phyloP scores from a whole-genome alignment of 2,113 vertebrate species.

The Cinclus cinclus region DNA sequence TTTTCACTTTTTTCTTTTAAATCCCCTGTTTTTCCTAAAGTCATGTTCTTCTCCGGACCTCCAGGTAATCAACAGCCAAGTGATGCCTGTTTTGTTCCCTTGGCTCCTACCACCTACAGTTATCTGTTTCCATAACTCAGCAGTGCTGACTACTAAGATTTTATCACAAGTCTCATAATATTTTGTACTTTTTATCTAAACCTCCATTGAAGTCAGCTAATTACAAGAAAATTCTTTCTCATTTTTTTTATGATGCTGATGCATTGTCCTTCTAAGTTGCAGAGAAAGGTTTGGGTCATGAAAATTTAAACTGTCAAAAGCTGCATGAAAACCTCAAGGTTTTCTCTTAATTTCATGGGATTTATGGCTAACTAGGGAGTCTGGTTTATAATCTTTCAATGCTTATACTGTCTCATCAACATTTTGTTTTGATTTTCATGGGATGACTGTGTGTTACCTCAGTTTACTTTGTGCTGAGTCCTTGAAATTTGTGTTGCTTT shows the following conservation, averaged over 20 bases:
- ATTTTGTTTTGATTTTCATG: background rate
- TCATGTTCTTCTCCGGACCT: background rate
- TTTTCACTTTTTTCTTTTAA: background rate
- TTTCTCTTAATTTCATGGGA: background rate
- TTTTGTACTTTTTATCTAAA: constrained; percentile 47
- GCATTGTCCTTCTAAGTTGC: background rate
- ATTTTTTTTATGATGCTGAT: background rate
- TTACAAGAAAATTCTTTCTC: constrained; percentile 6
- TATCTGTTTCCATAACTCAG: constrained; percentile 34
- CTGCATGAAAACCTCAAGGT: background rate
- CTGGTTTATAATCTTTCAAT: background rate
- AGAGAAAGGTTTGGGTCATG: background rate
- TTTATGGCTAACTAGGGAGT: background rate
- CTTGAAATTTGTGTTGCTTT: background rate
- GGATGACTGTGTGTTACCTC: background rate
- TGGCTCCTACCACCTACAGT: constrained; percentile 5
- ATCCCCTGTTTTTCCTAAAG: background rate
- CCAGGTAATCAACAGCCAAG: background rate
- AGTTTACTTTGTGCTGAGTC: background rate
- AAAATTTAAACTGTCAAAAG: background rate
- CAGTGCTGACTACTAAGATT: constrained; percentile 29
- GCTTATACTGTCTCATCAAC: background rate
- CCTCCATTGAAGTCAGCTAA: constrained; percentile 20
- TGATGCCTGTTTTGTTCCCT: background rate
- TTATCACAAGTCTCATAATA: constrained; percentile 37